Conservation (phyloP, 1,140 invertebrate genomes). For the Mercenaria mercenaria region DNA sequence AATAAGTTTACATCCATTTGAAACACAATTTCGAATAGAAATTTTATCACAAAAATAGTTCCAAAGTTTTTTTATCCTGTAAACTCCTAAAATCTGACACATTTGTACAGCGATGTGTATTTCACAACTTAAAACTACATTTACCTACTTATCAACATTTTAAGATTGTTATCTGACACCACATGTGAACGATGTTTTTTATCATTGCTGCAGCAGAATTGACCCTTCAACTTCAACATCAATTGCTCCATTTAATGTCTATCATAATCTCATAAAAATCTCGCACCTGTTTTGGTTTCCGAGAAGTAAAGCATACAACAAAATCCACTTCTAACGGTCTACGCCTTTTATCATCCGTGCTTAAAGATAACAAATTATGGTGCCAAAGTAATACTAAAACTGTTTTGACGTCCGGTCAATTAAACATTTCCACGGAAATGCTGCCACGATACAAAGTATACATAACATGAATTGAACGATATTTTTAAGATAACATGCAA, state of each 20-base stretch:
- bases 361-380: background rate
- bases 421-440: no score
- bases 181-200: constrained; percentile 15
- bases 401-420: background rate
- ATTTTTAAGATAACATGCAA: no score
- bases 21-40: no score
- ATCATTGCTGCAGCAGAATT: background rate
- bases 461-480: no score
- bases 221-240: background rate
- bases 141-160: background rate
- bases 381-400: background rate
- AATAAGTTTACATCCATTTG: no score
- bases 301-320: background rate
- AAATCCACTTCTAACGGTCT: background rate
- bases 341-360: background rate
- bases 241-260: background rate
- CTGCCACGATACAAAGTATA: no score
- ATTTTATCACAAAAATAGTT: no score
- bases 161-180: constrained; percentile 14
- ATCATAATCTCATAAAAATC: background rate
- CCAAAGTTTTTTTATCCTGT: no score
- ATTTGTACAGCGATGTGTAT: no score
- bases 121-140: no score
- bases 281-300: background rate
- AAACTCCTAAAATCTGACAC: no score